Base-by-base conservation (phyloP, 2,113 vertebrate species). In the Trichomycterus rosablanca region DNA sequence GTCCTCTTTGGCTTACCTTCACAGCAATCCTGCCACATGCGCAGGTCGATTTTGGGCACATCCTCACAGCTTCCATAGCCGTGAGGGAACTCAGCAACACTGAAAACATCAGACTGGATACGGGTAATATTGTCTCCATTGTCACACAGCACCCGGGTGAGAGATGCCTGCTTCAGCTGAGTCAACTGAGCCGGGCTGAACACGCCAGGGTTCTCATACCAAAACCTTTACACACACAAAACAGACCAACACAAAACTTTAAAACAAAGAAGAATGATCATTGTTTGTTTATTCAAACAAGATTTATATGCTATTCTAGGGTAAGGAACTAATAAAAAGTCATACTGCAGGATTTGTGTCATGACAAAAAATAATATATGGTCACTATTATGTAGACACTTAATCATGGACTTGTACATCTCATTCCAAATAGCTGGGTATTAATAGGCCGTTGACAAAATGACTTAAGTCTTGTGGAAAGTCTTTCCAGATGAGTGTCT, bases 21-120 rank as follows among this genome's bases (percentile, higher is more conserved):
- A 53, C 96, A 99, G 78, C 96, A 99, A 83, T 99, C 96, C 78
- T 98, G 94, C 96, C 96, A 99, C 89, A 98, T 88, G 5, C 96
- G 87, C 57, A 99, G 87, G 81, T 99, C 96, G 16, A 97, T 79
- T 44, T 89, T 89, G 61, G 95, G 90, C 53, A 97, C 44, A 40
- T 94, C 88, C 2, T 89, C 84, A 20, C 96, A 99, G 84, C 80
- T 91, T 63, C 84, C 63, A 24, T 92, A 98, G 20, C 94, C 93
- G 3, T 94, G 93, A 1, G 96, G 95, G 64, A 92, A 87, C 79
- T 93, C 86, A 0, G 90, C 91, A 73, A 97, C 89, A 2, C 11
- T 76, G 75, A 99, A 99, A 32, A 95, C 93, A 12, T 99, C 96
- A 3, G 69, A 74, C 71, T 97, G 95, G 66, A 97, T 82, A 1